Conservation (phyloP, 2,888 invertebrate species). For the Hermaeophaga mercurialis region DNA sequence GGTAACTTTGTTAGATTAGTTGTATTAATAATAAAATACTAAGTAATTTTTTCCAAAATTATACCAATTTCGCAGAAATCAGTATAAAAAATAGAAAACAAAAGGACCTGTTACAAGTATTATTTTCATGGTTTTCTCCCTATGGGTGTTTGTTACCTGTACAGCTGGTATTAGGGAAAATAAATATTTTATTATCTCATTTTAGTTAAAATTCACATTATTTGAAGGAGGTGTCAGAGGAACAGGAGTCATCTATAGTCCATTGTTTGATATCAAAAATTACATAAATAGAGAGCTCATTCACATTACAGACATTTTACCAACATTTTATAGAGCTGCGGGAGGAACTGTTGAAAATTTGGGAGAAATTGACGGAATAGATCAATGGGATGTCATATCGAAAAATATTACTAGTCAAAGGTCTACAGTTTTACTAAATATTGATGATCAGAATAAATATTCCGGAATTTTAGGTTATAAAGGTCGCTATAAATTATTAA, state of each 20-base stretch:
- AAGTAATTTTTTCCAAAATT: too few relatives aligned
- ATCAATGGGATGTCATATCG: slow-evolving; percentile 52
- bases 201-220: slow-evolving; percentile 72
- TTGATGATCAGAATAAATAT: slow-evolving; percentile 49
- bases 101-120: too few relatives aligned
- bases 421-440: slow-evolving; percentile 47
- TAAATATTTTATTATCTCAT: slow-evolving; percentile 27
- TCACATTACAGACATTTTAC: slow-evolving; percentile 84
- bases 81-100: too few relatives aligned
- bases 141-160: too few relatives aligned
- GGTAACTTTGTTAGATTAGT: too few relatives aligned
- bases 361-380: slow-evolving; percentile 52
- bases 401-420: slow-evolving; percentile 36
- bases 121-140: too few relatives aligned
- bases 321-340: slow-evolving; percentile 64
- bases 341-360: slow-evolving; percentile 53
- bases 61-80: too few relatives aligned
- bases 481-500: slow-evolving; percentile 51
- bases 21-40: too few relatives aligned
- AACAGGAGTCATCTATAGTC: slow-evolving; percentile 77
- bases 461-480: slow-evolving; percentile 51
- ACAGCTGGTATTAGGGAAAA: too few relatives aligned
- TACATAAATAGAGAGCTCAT: slow-evolving; percentile 69
- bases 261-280: slow-evolving; percentile 59
- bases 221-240: slow-evolving; percentile 87